Base-by-base conservation (phyloP, 2,888 invertebrate species). In the Synanthedon formicaeformis region DNA sequence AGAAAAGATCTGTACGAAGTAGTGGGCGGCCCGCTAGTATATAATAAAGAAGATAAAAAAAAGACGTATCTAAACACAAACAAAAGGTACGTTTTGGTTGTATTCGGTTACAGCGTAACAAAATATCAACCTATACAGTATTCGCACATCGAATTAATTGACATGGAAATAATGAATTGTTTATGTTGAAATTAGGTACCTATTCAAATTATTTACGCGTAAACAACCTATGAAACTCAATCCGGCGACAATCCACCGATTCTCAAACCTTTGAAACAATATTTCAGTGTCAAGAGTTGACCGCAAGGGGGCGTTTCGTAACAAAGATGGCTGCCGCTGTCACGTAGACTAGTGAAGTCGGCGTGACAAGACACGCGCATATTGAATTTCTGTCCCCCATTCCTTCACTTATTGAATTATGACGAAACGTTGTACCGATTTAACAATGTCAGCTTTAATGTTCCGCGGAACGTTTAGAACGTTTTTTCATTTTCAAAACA, bases 401-500 rank as follows among this genome's bases (percentile, higher is more conserved):
- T 52, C 41, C 50, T 58, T 58, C 52, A 55, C 51, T 54, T 57
- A 57, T 57, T 55, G 57, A 54, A 53, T 51, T 52, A 64, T 62
- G 64, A 64, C 65, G 68, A 70, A 63, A 63, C 67, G 67, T 63
- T 57, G 53, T 52, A 11, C 54, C 58, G 52, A 65, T 63, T 61
- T 58, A 65, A 63, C 67, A 67, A 60, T 65, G 68, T 67, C 68
- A 49, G 23, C 45, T 49, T 49, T 45, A 45, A 45, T 45, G 45
- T 45, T 45, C 45, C n/a, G 2, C 45, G 45, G 45, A 14, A 45
- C 14, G 45, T 45, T 45, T 34, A 11, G 45, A 13, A 5, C 45
- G 11, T 45, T 45, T 45, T 45, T 45, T 12, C 10, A 34, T 34
- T 34, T 34, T 10, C 34, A 34, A 34, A 34, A 10, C 34, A 10